Base-by-base conservation (phyloP, 2,888 invertebrate species). In the Pantelozetes paolii region DNA sequence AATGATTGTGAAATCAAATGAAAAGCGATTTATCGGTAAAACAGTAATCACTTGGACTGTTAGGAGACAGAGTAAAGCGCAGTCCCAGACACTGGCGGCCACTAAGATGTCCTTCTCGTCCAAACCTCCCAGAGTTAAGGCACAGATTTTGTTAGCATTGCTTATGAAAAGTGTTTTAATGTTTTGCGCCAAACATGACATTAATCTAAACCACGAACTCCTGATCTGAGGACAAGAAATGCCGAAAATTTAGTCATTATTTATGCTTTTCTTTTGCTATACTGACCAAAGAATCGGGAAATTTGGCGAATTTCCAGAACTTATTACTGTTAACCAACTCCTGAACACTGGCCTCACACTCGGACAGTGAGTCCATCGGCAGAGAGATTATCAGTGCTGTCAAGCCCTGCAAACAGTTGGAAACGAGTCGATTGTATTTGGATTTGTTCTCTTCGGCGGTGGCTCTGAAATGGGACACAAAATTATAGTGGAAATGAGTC, bases 231-330 rank as follows among this genome's bases (percentile, higher is more conserved):
- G 32, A 40, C 6, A 57, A 26, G 11, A 6, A 54, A 13, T 54
- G n/a, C n/a, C 26, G 9, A 54, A 26, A 26, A 18, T 13, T 9
- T 13, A 45, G 15, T 45, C n/a, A 45, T 18, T 45, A 9, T 18
- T 45, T 45, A 3, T 6, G 45, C 15, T 9, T 8, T 9, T 8
- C 36, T 8, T 36, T 36, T 36, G 36, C 18, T 40, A 71, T 23
- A 62, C 54, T 2, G n/a, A 84, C 79, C 23, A 15, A 42, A 71
- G 85, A 78, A 36, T 84, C 81, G 78, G 86, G 85, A 79, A 87
- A 85, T 77, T 86, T 86, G 1, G 86, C 84, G 57, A 88, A 84
- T 79, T 88, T 88, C 92, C 92, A 93, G 83, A 90, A 92, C 80
- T 87, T 86, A 30, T 82, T 80, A 78, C 86, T 85, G 0, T 83